phyloP scores from a whole-genome alignment of 2,113 vertebrate genomes.

The Pollimyrus isidori region DNA sequence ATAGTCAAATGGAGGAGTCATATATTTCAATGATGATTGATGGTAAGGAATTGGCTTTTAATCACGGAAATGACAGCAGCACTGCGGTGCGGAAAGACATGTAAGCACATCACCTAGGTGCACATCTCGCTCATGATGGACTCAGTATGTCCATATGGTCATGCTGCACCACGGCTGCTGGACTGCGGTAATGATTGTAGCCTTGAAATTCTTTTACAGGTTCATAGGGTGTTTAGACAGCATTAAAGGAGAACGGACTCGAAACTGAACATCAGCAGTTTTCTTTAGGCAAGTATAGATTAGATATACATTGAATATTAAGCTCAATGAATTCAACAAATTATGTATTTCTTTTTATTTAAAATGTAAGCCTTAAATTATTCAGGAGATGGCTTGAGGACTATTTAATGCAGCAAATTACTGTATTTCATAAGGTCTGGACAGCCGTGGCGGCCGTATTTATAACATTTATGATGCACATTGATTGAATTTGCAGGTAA shows the following conservation, averaged over 20 bases:
- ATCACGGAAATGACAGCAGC: background rate
- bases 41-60: background rate
- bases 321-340: background rate
- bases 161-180: background rate
- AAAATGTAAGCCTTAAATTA: background rate
- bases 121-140: background rate
- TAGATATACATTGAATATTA: constrained; percentile 5
- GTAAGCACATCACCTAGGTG: background rate
- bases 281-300: background rate
- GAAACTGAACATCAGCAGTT: background rate
- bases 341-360: background rate
- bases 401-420: background rate
- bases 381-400: background rate
- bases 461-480: background rate
- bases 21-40: background rate
- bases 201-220: background rate
- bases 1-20: background rate
- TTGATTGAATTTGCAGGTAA: background rate
- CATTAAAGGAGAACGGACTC: background rate
- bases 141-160: background rate
- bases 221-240: background rate
- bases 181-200: background rate
- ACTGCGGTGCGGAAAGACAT: background rate
- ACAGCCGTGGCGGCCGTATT: background rate
- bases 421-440: background rate